Base-by-base conservation (phyloP, 2,888 invertebrate species). In the Ichneumon xanthorius region DNA sequence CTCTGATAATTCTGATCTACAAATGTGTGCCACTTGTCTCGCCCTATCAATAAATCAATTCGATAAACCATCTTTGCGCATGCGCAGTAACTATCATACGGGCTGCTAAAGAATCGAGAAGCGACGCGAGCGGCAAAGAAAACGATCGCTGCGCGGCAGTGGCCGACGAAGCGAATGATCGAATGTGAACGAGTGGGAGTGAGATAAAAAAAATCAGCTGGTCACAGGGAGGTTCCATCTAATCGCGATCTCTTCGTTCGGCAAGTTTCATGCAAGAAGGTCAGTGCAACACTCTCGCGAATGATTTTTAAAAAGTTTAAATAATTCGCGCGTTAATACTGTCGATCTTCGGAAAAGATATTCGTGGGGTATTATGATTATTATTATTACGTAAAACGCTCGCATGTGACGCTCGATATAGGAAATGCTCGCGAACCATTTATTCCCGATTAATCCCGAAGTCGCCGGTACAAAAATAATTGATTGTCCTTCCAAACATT, bases 251-350 rank as follows among this genome's bases (percentile, higher is more conserved):
- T 88, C 87, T 91, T 90, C 88, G 88, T 68, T 84, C 89, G 87
- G 86, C 87, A 84, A 86, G 82, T 89, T 89, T 88, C 85, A 82
- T 85, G 84, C 77, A 83, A 77, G 80, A 88, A 89, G 90, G 91
- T 91, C 87, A 80, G 90, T 90, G 48, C 40, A 79, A 80, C 78
- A 72, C 53, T 73, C 79, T 58, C 75, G 22, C 67, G 16, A 70
- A 73, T 40, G 30, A 82, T 48, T 16, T 16, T 48, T 16, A 80
- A 80, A 82, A 48, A 65, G 26, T 79, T 81, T 81, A 86, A 45
- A 76, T 80, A 76, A 85, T 76, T 65, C 33, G 11, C 67, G 65
- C 75, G 61, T 33, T 50, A 4, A n/a, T 68, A 71, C 79, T 70
- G 65, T 72, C 75, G 9, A 63, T 65, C 7, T 65, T 71, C 30